Base-by-base conservation (phyloP, 2,113 vertebrate species). In the Takifugu bimaculatus region DNA sequence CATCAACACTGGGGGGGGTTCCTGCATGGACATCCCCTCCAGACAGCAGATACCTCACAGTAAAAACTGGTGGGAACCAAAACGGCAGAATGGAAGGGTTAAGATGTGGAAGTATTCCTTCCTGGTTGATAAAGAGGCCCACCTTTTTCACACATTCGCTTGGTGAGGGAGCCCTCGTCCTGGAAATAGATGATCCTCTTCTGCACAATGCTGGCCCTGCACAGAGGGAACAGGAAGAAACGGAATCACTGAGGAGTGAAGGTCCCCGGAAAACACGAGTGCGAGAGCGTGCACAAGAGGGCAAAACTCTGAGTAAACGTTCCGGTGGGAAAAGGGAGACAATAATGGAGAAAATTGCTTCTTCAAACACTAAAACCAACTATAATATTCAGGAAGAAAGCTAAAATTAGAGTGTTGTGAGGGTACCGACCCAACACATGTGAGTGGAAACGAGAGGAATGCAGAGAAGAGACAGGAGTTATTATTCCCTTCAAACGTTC, bases 171-270 rank as follows among this genome's bases (percentile, higher is more conserved):
- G 43, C 96, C 96, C 74, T 99, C 96, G 78, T 99, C 95, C 84
- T 99, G 96, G 87, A 99, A 99, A 89, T 95, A 94, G 85, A 99
- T 99, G 14, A 97, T 96, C 70, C 93, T 93, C 72, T 96, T 98
- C 90, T 99, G 96, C 74, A 99, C 95, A 54, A 99, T 98, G 78
- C 96, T 99, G 63, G 96, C 95, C 82, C 96, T 99, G 63, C 42
- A 68, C 48, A 79, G 43, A 69, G 26, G 52, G 48, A 51, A 68
- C 4, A 50, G 71, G 26, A 65, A 47, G 27, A 77, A 12, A 74
- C 7, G 10, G 25, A 61, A 13, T 27, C 27, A 44, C 49, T 69
- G 43, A 79, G 43, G 26, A 28, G 5, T 27, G 50, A 47, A 12
- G 4, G 48, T 59, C 54, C 20, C 52, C 32, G 50, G 50, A 43